These are phyloP conservation scores for Apamea epomidion DNA, from an alignment of 2,888 invertebrate genomes.

Conservation along the genomic window DNA sequence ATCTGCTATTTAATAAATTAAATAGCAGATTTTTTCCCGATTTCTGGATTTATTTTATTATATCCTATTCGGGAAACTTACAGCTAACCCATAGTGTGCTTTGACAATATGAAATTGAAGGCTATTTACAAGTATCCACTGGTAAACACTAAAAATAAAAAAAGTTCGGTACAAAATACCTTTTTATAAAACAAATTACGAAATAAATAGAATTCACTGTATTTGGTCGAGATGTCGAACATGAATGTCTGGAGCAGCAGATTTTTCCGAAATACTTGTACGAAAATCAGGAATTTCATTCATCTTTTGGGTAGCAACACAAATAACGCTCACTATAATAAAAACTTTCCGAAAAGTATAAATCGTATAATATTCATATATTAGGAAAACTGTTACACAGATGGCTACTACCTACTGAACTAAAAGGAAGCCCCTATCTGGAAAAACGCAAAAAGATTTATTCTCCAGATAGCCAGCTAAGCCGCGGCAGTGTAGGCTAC, in stretches of 20 bases:
- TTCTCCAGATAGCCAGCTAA: neutral
- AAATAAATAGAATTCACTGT: no score
- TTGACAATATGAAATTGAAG: no score
- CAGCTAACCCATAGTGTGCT: no score
- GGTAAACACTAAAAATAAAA: no score
- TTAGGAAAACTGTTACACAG: neutral
- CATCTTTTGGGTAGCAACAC: neutral
- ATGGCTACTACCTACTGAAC: neutral
- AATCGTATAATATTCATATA: neutral
- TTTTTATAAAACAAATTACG: no score
- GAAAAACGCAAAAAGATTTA: neutral
- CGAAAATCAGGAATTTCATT: neutral
- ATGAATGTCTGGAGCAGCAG: neutral
- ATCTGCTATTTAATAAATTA: no score
- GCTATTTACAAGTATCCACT: no score
- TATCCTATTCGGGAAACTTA: no score
- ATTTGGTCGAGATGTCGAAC: neutral
- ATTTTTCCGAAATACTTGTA: neutral
- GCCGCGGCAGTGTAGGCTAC: neutral
- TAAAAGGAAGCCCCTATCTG: neutral
- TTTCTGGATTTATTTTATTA: no score
- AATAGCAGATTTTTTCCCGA: no score
- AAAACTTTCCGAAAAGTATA: neutral
- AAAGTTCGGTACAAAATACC: no score
- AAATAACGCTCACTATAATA: neutral